Evolutionary conservation across 2,113 vertebrate species (phyloP), one percentile per base, ranked within the genome.

Genomic region (Bos indicus): DNA sequence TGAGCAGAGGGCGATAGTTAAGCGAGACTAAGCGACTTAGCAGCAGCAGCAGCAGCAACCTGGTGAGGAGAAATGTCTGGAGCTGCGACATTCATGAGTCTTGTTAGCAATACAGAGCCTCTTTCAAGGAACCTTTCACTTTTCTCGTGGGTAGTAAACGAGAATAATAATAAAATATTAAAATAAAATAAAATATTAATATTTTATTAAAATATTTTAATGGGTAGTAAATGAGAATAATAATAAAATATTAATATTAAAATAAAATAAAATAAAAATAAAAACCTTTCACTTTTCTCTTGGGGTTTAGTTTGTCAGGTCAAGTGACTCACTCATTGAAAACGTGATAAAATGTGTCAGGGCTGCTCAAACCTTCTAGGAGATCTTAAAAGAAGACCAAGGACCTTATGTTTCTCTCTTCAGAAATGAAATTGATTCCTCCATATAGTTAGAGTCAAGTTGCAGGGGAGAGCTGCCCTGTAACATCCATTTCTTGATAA

Each of bases 341-440:
- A 74, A 83, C 30, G 33, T 82, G 64, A 48, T 48, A 85, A 83
- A 83, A 82, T 83, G 17, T 3, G 17, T 48, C 25, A 92, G 57
- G 71, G 87, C 6, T 59, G 59, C 19, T n/a, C 6, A 78, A 2
- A 87, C n/a, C 33, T 94, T 89, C 74, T 84, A 62, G 81, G 64
- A 81, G 1, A 3, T 78, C 48, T 82, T 59, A 62, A 74, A 81
- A 52, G 28, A 96, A 10, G 19, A 26, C 28, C 62, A 90, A 95
- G 36, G 33, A 52, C 77, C 33, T 6, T 83, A 10, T 78, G 28
- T 97, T 94, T 96, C 52, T 93, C 11, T 52, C 40, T 57, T 81
- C n/a, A 92, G 36, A 92, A 91, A 80, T 4, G 48, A 36, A 96
- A 19, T 51, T 6, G 14, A 33, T 92, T 88, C 21, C 26, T 86